phyloP scores from a whole-genome alignment of 2,888 invertebrate genomes.

The Sarcophaga variegata region DNA sequence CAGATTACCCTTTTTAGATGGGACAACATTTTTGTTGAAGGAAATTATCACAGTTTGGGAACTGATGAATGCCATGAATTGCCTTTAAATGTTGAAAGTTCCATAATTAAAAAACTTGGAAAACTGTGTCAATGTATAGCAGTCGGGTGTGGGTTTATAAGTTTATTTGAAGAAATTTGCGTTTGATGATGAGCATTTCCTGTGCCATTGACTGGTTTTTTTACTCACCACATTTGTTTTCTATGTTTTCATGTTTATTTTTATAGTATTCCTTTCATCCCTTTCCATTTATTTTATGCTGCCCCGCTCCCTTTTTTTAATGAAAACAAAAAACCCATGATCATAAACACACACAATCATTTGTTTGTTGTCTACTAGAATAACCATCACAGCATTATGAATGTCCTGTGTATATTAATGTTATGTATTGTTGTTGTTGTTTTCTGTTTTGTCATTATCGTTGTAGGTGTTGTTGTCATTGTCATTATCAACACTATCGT shows the following conservation, averaged over 20 bases:
- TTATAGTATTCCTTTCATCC: neutral
- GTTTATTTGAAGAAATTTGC: too few relatives aligned
- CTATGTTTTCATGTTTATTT: neutral
- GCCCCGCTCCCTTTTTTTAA: too few relatives aligned
- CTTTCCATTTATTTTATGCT: too few relatives aligned
- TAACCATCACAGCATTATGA: slow-evolving; percentile 38
- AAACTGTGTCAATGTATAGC: too few relatives aligned
- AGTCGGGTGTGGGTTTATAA: too few relatives aligned
- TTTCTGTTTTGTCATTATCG: neutral
- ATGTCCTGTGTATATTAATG: neutral
- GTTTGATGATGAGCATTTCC: neutral
- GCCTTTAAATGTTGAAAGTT: too few relatives aligned
- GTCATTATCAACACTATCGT: slow-evolving; percentile 43
- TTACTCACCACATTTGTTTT: neutral
- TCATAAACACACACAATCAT: slow-evolving; percentile 33
- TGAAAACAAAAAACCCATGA: neutral
- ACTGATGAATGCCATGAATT: too few relatives aligned
- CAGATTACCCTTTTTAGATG: too few relatives aligned
- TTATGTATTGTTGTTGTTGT: neutral
- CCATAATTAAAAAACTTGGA: too few relatives aligned
- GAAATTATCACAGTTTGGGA: too few relatives aligned
- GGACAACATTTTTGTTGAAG: too few relatives aligned
- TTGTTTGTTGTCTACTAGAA: slow-evolving; percentile 29
- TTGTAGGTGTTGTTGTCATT: slow-evolving; percentile 21
- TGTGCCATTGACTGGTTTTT: slow-evolving; percentile 1